Evolutionary conservation across 2,888 invertebrate species (phyloP).

Genomic region (Plebejus anna): DNA sequence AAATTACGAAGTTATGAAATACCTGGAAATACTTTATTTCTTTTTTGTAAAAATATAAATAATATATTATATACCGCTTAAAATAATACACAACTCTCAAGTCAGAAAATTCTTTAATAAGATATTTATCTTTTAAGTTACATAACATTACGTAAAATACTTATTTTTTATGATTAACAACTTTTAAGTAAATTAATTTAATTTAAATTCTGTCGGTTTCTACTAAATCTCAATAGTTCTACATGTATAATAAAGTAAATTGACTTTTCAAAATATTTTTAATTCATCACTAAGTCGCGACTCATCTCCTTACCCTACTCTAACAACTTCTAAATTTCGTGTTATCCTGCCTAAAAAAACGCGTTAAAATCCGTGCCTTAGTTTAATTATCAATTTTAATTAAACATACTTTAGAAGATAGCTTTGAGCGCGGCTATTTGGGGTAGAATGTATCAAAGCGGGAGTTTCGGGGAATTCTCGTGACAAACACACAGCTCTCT

Average conservation of each 20-base stretch:
- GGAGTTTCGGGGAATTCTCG: background rate
- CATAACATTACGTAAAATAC: too few relatives aligned
- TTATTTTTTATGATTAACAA: too few relatives aligned
- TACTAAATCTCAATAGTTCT: too few relatives aligned
- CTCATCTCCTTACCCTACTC: background rate
- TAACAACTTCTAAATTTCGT: background rate
- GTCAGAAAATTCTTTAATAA: too few relatives aligned
- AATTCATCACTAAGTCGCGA: background rate
- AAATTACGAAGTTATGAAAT: background rate
- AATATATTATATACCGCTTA: too few relatives aligned
- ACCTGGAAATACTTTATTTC: too few relatives aligned
- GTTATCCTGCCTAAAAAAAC: background rate
- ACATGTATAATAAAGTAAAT: too few relatives aligned
- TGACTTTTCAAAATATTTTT: background rate
- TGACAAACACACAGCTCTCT: background rate
- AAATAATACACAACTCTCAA: too few relatives aligned
- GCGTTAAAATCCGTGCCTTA: background rate
- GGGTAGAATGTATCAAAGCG: constrained; percentile 29
- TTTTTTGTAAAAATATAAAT: too few relatives aligned
- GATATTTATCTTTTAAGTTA: too few relatives aligned
- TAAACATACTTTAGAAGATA: constrained; percentile 27
- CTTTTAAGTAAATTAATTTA: too few relatives aligned
- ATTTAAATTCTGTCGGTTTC: too few relatives aligned
- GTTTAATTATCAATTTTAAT: constrained; percentile 29
- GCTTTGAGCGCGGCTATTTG: constrained; percentile 26